Conservation (phyloP, 2,113 vertebrate species). For the Diadophis punctatus region DNA sequence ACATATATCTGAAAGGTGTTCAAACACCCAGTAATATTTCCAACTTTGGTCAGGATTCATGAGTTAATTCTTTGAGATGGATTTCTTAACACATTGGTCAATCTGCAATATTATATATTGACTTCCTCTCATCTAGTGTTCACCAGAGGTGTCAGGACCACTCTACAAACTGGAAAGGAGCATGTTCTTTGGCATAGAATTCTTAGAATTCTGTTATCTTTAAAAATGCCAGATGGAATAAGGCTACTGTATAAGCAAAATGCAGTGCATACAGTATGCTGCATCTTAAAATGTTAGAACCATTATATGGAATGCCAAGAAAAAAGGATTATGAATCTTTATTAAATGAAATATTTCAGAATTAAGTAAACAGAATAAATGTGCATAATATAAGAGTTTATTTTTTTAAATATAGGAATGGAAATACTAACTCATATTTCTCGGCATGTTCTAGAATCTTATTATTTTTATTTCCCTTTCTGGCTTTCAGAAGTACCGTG, state of each 20-base stretch:
- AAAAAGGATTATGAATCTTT: background rate
- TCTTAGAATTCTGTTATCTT: background rate
- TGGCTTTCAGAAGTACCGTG: background rate
- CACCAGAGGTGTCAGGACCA: background rate
- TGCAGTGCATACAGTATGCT: background rate
- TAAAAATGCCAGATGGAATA: background rate
- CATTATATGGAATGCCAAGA: background rate
- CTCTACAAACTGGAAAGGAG: background rate
- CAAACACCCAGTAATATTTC: background rate
- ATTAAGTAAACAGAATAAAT: background rate
- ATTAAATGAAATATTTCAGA: background rate
- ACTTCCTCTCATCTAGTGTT: background rate
- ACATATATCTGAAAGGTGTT: background rate
- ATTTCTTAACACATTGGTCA: background rate
- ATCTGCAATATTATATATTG: background rate
- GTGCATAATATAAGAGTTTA: background rate
- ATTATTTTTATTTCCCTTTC: background rate
- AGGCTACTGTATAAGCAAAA: background rate
- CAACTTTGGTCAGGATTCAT: background rate
- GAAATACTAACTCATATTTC: background rate
- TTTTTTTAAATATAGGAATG: background rate
- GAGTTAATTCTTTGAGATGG: background rate
- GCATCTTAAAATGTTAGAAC: background rate
- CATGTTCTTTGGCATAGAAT: background rate
- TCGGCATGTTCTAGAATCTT: background rate